Conservation (phyloP, 2,797 vertebrate genomes). For the Darevskia nairensis region DNA sequence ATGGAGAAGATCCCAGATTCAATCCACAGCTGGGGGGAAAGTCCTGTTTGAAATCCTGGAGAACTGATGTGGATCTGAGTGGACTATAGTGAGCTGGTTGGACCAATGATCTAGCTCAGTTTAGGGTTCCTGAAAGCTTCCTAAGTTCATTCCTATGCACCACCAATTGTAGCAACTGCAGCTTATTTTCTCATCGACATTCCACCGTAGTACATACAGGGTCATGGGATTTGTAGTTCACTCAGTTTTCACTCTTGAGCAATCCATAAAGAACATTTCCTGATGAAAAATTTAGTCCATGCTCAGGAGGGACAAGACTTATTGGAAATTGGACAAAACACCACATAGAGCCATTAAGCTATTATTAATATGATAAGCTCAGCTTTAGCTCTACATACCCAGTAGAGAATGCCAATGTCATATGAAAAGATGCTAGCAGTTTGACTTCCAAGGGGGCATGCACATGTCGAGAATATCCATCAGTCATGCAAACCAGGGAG, state of each 20-base stretch:
- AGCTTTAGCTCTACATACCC: constrained; percentile 43
- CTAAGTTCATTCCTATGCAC: neutral
- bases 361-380: constrained; percentile 24
- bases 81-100: too few species aligned
- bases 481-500: constrained; percentile 52
- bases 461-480: constrained; percentile 45
- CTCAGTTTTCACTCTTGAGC: neutral
- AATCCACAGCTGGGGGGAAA: too few species aligned
- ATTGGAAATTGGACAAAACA: neutral
- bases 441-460: constrained; percentile 42
- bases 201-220: neutral
- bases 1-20: too few species aligned
- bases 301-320: neutral
- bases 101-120: neutral
- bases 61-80: too few species aligned
- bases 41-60: too few species aligned
- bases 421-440: constrained; percentile 18
- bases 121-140: too few species aligned
- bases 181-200: neutral
- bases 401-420: constrained; percentile 22
- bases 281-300: neutral
- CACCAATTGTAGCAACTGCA: too few species aligned
- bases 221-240: constrained; percentile 10
- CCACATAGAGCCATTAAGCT: neutral
- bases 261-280: constrained; percentile 12